Percentiles rank a stretch among this genome's conserved stretches.
Conservation (phyloP, 2,797 vertebrate genomes). For the Coluber constrictor region DNA sequence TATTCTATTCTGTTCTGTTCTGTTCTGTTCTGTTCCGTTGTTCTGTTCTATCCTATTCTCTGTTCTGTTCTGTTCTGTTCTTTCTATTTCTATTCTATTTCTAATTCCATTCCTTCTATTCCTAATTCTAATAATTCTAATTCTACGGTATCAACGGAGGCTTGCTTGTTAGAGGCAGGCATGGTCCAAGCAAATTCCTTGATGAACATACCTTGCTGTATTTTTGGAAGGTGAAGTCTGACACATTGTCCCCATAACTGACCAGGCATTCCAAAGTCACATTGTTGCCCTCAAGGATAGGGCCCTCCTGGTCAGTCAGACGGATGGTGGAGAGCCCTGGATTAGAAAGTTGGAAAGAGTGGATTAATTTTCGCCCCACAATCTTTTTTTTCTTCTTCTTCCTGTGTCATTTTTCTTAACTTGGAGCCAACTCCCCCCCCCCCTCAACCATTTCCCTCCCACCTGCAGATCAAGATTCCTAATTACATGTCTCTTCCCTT, state of each 20-base stretch:
- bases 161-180: neutral
- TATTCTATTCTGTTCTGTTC: too few relatives aligned
- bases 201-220: slow-evolving; percentile 64
- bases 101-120: too few relatives aligned
- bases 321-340: neutral
- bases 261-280: slow-evolving; percentile 72
- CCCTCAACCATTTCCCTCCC: neutral
- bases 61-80: too few relatives aligned
- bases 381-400: neutral
- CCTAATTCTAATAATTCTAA: neutral
- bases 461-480: neutral
- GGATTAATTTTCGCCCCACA: too few relatives aligned
- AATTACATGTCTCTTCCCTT: neutral
- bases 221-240: slow-evolving; percentile 71
- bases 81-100: too few relatives aligned
- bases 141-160: too few relatives aligned
- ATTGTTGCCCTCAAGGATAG: slow-evolving; percentile 65
- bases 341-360: neutral
- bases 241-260: slow-evolving; percentile 65
- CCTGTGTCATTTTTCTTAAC: neutral
- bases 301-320: neutral
- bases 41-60: too few relatives aligned
- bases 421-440: neutral
- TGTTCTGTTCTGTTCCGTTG: too few relatives aligned
- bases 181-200: neutral